A percentile compares a stretch with the other conserved stretches of the same genome.
Conservation (phyloP, 2,113 vertebrate genomes). For the Lates calcarifer region DNA sequence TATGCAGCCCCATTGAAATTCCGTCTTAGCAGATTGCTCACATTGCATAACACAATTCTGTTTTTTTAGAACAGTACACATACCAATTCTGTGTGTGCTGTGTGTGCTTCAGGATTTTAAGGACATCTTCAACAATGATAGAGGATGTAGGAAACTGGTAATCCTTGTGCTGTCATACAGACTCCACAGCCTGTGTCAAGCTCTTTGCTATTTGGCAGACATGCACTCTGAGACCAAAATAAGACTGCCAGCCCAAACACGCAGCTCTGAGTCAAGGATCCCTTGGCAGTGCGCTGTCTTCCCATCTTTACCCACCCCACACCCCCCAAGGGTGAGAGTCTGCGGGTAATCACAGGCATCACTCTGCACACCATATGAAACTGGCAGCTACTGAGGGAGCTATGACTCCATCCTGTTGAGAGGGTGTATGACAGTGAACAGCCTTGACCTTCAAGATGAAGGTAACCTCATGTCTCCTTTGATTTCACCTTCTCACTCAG, state of each 20-base stretch:
- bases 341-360: constrained; percentile 27
- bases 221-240: constrained; percentile 39
- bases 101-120: not conserved
- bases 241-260: constrained; percentile 48
- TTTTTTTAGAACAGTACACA: not conserved
- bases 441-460: constrained; percentile 26
- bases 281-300: constrained; percentile 19
- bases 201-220: constrained; percentile 18
- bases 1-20: not conserved
- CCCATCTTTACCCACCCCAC: constrained; percentile 6
- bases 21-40: not conserved
- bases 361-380: not conserved
- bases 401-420: constrained; percentile 30
- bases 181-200: constrained; percentile 31
- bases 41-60: not conserved
- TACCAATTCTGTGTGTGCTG: not conserved
- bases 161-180: constrained; percentile 18
- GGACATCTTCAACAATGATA: not conserved
- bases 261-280: constrained; percentile 60
- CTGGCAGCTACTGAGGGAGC: constrained; percentile 20
- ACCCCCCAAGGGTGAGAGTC: constrained; percentile 22
- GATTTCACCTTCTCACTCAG: not conserved
- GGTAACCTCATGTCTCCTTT: not conserved
- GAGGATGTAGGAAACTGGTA: constrained; percentile 1
- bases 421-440: constrained; percentile 27